Base-by-base conservation (phyloP, 2,888 invertebrate species). In the Sericinus montela region DNA sequence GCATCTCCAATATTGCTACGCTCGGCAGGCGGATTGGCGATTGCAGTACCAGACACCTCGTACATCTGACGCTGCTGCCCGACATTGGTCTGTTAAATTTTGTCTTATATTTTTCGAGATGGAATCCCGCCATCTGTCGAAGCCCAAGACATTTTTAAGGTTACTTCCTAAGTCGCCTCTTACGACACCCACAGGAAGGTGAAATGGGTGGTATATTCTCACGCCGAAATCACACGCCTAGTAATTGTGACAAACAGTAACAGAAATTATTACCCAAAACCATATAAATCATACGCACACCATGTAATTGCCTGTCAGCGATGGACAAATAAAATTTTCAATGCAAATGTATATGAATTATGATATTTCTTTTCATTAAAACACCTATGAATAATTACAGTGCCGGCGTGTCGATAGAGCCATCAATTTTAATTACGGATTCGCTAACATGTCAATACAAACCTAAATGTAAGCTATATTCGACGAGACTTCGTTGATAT, bases 371-470 rank as follows among this genome's bases (percentile, higher is more conserved):
- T 70, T 75, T 65, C 62, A 72, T 72, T 62, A 67, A 69, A 64
- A 56, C 54, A 62, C 63, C 67, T 62, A 69, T 73, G 67, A 69
- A 70, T 70, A 67, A 67, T 66, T 64, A 67, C 62, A 63, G 64
- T 62, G 52, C 60, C 63, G 58, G 59, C 56, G 32, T 50, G 52
- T 48, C 11, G 69, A 82, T 83, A 72, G 69, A 80, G 68, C 70
- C 78, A 81, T 84, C 74, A 79, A 76, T 76, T 73, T 74, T 77
- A 73, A 79, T 78, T 78, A 76, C 61, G 57, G 54, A 60, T 68
- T 65, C 53, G 60, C 54, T 65, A 61, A 48, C 51, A 59, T 58
- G 63, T 58, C 65, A 62, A 56, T 55, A 57, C 45, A 53, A 48
- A 48, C 4, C 39, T 32, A n/a, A 34, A 14, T 15, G 25, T 19